Evolutionary conservation across 2,113 vertebrate species (phyloP).

Genomic region (Apteryx mantelli): DNA sequence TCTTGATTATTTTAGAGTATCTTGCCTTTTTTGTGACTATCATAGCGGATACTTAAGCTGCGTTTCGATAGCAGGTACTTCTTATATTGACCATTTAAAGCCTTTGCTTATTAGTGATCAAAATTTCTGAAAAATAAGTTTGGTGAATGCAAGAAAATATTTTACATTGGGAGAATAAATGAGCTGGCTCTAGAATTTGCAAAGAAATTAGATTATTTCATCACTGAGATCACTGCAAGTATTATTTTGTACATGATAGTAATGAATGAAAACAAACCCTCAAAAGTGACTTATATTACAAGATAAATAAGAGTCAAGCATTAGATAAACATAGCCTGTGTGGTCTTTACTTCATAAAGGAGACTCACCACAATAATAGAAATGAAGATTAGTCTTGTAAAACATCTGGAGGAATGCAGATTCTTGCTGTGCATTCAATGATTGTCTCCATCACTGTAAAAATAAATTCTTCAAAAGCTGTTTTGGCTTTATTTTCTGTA

Average conservation of each 20-base stretch:
- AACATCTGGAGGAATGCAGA: background rate
- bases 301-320: background rate
- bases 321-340: background rate
- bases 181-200: background rate
- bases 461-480: background rate
- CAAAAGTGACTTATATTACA: background rate
- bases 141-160: background rate
- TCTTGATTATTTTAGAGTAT: background rate
- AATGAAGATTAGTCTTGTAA: background rate
- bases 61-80: background rate
- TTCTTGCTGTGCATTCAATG: background rate
- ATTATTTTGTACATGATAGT: background rate
- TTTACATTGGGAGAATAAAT: background rate
- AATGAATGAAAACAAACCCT: background rate
- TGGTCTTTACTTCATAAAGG: background rate
- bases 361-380: background rate
- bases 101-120: background rate
- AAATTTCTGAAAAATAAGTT: background rate
- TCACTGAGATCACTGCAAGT: background rate
- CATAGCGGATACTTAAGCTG: background rate
- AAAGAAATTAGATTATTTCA: background rate
- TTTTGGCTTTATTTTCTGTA: background rate
- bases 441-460: background rate
- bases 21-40: background rate
- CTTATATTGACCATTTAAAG: background rate